Evolutionary conservation across 2,113 vertebrate species (phyloP).

Genomic region (Antechinus flavipes): DNA sequence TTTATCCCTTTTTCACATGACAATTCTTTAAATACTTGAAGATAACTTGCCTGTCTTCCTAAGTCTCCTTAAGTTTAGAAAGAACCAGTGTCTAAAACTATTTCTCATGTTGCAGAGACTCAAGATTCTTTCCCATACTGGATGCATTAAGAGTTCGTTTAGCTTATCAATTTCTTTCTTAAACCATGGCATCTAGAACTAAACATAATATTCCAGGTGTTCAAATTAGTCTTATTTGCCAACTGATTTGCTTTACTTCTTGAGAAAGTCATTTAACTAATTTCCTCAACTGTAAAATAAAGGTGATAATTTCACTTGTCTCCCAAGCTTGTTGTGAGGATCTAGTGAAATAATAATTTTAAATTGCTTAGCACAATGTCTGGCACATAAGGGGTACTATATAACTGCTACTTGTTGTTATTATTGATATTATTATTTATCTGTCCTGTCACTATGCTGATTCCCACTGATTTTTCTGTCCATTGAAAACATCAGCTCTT

Average conservation of each 20-base stretch:
- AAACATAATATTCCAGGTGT: neutral
- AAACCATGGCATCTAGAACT: neutral
- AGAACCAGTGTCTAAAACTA: neutral
- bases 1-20: neutral
- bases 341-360: neutral
- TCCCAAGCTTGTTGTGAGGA: neutral
- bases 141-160: neutral
- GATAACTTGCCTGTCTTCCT: neutral
- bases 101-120: neutral
- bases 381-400: neutral
- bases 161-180: neutral
- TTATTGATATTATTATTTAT: neutral
- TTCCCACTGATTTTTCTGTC: neutral
- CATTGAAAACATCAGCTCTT: neutral
- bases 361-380: neutral
- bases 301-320: neutral
- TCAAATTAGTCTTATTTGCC: neutral
- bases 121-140: neutral
- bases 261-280: neutral
- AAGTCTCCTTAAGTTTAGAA: neutral
- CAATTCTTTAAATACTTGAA: neutral
- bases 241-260: too few species aligned
- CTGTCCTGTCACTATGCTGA: neutral
- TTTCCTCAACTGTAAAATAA: neutral
- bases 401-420: neutral